Evolutionary conservation across 2,113 vertebrate species (phyloP), one percentile per base, ranked within the genome.

Genomic region (Pundamilia nyererei): DNA sequence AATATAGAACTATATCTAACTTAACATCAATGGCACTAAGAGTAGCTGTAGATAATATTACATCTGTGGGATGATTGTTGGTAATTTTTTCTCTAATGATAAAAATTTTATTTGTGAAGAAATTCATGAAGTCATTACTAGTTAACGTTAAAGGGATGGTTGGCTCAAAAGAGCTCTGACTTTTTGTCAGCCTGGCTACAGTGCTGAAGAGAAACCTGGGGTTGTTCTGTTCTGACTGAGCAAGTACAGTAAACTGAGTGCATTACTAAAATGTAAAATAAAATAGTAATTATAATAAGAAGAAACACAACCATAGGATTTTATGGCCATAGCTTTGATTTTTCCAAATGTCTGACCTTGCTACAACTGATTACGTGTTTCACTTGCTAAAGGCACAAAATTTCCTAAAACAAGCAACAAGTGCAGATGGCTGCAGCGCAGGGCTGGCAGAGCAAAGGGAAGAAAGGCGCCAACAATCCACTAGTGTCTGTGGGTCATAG

Each of bases 361-460:
- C 38, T 45, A 70, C 58, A 90, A 17, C 56, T 65, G 26, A 79
- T 79, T 38, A 31, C 47, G 87, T 79, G 85, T 58, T 87, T 53
- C 55, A 87, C 65, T 89, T 80, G 29, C 80, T 87, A 13, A 55
- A 80, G 45, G 60, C 31, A 17, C 79, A 35, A 62, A 82, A 60
- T 56, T 45, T 26, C 62, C 77, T 29, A 54, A 89, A 86, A 82
- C 51, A 70, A 82, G 58, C 65, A 55, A 62, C 38, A 87, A 83
- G 79, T 86, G 75, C 84, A 83, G 82, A 92, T 88, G 91, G 84
- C 82, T 82, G 53, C 68, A 82, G 83, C 3, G 58, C 83, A 84
- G 79, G 45, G 58, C 62, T 90, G 88, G 80, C 87, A 89, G 89
- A 83, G 45, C 65, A 29, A n/a, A 77, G 54, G 11, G 58, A 47